Base-by-base conservation (phyloP, 2,113 vertebrate species). In the Mustelus asterias region DNA sequence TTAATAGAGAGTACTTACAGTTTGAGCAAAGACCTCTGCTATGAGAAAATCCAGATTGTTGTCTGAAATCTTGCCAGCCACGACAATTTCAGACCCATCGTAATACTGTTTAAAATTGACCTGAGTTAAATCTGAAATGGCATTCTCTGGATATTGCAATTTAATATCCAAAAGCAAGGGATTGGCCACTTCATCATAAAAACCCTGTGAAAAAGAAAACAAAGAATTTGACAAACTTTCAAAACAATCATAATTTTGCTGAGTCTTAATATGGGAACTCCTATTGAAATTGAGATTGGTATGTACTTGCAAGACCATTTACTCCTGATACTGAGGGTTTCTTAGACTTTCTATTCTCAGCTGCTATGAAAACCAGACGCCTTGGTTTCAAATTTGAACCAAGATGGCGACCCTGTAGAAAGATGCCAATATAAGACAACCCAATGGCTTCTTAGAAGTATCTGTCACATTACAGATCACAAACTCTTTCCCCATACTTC, bases 61-160 rank as follows among this genome's bases (percentile, higher is more conserved):
- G 96, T 99, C 98, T 1, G 0, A 97, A 69, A 99, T 96, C 95
- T 97, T 98, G 94, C 99, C 99, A 0, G 98, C 97, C 4, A 99
- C 98, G 26, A 98, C 97, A 18, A 99, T 98, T 98, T 99, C 98
- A 0, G 98, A 98, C 96, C 99, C 98, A 6, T 98, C 98, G 97
- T 98, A 99, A 96, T 98, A 96, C 95, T 98, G 96, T 76, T 96
- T 97, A 96, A 98, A 99, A 96, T 96, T 97, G 95, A 97, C 97
- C 94, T 96, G 97, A 0, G 98, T 99, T 96, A 99, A 93, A 0
- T 96, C 97, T 69, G 98, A 97, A 60, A 98, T 95, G 0, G 96
- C 18, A 14, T 98, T 98, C 95, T 97, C 97, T 0, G 98, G 98
- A 96, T 99, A 99, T 69, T 97, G 96, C 48, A 99, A 97, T 96